These are phyloP conservation scores for Merodon equestris DNA, from an alignment of 2,888 invertebrate species.

Conservation along the genomic window DNA sequence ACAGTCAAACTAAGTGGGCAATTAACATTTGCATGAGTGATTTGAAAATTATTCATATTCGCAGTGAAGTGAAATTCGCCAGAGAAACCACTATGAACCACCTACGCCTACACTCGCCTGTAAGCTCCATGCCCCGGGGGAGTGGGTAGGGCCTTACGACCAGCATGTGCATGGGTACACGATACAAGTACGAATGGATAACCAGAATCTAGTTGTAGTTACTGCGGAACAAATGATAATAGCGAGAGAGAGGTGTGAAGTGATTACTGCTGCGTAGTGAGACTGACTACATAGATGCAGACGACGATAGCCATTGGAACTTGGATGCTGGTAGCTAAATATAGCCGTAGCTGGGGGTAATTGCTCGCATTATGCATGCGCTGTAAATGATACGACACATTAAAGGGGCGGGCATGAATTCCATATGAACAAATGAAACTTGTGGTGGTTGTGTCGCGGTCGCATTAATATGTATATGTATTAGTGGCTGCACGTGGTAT, in stretches of 20 bases:
- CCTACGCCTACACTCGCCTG: constrained; percentile 25
- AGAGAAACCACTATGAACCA: constrained; percentile 18
- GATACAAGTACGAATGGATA: background rate
- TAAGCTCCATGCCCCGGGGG: background rate
- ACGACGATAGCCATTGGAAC: constrained; percentile 21
- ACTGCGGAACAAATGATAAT: constrained; percentile 36
- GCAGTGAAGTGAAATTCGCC: constrained; percentile 6
- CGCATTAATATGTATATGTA: too few species aligned
- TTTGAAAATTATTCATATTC: constrained; percentile 46
- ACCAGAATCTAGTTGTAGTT: constrained; percentile 24
- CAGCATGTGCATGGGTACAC: constrained; percentile 27
- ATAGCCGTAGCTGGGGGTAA: constrained; percentile 42
- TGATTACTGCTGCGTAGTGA: constrained; percentile 37
- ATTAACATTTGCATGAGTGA: constrained; percentile 55
- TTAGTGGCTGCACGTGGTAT: too few species aligned
- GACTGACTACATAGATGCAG: constrained; percentile 9
- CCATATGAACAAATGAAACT: background rate
- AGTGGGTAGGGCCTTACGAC: constrained; percentile 35
- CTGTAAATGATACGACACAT: constrained; percentile 14
- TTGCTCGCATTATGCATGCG: constrained; percentile 44
- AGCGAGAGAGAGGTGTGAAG: constrained; percentile 44
- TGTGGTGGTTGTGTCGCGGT: too few species aligned
- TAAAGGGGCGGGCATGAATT: constrained; percentile 36
- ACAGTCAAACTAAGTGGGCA: constrained; percentile 44
- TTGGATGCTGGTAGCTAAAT: constrained; percentile 40